These are phyloP conservation scores for Hydropsyche betteni DNA, from an alignment of 2,888 invertebrate genomes.

Conservation along the genomic window DNA sequence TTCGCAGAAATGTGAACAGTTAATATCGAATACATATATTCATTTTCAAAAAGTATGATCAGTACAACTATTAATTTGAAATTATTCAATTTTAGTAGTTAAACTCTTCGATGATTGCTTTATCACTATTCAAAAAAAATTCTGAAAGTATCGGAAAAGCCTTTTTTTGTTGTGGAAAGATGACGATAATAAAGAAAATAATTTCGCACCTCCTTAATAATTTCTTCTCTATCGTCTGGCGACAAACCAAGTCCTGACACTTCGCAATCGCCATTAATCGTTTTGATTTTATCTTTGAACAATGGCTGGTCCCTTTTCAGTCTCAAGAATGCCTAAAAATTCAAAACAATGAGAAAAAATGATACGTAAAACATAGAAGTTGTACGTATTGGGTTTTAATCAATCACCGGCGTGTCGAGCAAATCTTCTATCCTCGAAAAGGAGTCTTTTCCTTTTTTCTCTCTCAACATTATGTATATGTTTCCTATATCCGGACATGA, in stretches of 20 bases:
- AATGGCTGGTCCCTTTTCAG: slow-evolving; percentile 53
- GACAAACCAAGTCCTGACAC: slow-evolving; percentile 58
- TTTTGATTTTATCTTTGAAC: slow-evolving; percentile 58
- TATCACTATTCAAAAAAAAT: too few species aligned
- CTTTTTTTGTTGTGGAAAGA: too few species aligned
- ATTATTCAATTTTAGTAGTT: too few species aligned
- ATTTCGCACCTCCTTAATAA: slow-evolving; percentile 51
- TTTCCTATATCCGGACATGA: slow-evolving; percentile 65
- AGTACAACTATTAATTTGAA: too few species aligned
- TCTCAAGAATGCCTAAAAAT: slow-evolving; percentile 53
- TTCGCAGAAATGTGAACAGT: too few species aligned
- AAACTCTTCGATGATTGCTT: too few species aligned
- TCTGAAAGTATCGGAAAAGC: too few species aligned
- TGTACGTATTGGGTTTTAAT: background rate
- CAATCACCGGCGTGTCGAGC: slow-evolving; percentile 75
- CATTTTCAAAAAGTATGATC: too few species aligned
- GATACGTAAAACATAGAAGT: background rate
- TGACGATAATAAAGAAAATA: too few species aligned
- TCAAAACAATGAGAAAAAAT: background rate
- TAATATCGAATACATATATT: too few species aligned
- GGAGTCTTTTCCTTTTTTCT: slow-evolving; percentile 71
- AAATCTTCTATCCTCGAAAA: slow-evolving; percentile 72
- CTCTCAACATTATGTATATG: slow-evolving; percentile 67
- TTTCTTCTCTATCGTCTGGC: slow-evolving; percentile 54
- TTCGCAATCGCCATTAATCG: slow-evolving; percentile 59